phyloP scores from a whole-genome alignment of 2,888 invertebrate species.

The Ganaspis brasiliensis region DNA sequence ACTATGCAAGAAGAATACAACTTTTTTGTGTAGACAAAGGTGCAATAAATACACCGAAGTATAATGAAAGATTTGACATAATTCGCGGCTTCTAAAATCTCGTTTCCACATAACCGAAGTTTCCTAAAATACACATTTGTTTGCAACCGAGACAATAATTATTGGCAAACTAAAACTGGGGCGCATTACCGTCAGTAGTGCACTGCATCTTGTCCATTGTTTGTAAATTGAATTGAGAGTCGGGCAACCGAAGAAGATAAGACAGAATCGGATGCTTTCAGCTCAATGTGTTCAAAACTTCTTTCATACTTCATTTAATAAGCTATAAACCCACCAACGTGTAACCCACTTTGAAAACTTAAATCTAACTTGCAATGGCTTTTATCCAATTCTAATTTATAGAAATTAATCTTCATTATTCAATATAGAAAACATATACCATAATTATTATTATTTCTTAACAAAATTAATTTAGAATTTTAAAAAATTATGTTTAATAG shows the following conservation, averaged over 20 bases:
- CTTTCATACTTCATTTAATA: conserved; percentile 16
- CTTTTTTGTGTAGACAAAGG: neutral
- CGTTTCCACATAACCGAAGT: conserved; percentile 27
- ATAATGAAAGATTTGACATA: neutral
- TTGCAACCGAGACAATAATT: conserved; percentile 58
- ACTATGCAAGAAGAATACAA: neutral
- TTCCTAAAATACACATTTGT: conserved; percentile 27
- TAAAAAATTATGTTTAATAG: no score
- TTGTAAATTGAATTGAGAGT: conserved; percentile 61
- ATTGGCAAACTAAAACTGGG: conserved; percentile 66
- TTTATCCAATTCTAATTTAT: neutral
- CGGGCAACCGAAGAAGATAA: conserved; percentile 55
- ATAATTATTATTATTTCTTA: no score
- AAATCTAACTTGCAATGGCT: neutral
- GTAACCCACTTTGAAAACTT: conserved; percentile 14
- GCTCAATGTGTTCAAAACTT: conserved; percentile 36
- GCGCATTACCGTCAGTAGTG: conserved; percentile 50
- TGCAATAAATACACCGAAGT: neutral
- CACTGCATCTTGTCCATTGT: conserved; percentile 57
- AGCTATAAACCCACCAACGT: conserved; percentile 16
- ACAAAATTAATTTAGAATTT: no score
- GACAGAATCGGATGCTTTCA: conserved; percentile 43
- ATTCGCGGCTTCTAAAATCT: neutral
- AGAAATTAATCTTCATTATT: no score
- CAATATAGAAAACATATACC: no score